phyloP scores from a whole-genome alignment of 2,113 vertebrate genomes.

The Lucifuga dentata region DNA sequence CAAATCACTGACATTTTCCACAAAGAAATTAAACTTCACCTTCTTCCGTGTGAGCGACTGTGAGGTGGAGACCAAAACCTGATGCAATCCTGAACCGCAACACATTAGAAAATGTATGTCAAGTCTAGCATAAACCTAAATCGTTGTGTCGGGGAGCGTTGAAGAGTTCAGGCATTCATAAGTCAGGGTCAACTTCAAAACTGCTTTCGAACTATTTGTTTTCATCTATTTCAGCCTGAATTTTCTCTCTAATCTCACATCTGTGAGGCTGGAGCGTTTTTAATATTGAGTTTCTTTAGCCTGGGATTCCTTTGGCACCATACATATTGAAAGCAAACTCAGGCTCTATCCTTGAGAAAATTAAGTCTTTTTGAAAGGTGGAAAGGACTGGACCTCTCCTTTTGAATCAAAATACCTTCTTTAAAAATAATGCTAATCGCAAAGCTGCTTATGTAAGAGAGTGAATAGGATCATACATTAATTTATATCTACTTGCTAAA shows the following conservation, averaged over 20 bases:
- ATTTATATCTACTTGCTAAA: not conserved
- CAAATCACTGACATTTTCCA: too few species aligned
- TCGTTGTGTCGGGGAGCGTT: too few species aligned
- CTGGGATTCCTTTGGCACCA: conserved; percentile 1
- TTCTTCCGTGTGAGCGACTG: too few species aligned
- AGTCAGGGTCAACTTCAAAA: too few species aligned
- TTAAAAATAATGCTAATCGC: not conserved
- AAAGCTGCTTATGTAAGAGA: conserved; percentile 8
- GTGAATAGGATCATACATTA: conserved; percentile 5
- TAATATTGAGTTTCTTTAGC: not conserved
- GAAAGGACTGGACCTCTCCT: not conserved
- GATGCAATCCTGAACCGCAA: too few species aligned
- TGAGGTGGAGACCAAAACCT: too few species aligned
- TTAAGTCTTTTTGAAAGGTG: not conserved
- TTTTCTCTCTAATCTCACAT: conserved; percentile 2
- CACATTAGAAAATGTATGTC: too few species aligned
- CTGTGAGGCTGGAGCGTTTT: not conserved
- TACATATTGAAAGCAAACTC: conserved; percentile 1
- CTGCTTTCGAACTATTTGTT: too few species aligned
- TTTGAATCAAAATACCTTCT: not conserved
- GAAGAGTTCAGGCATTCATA: too few species aligned
- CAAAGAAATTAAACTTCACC: too few species aligned
- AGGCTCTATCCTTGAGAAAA: conserved; percentile 4
- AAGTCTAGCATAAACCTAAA: too few species aligned
- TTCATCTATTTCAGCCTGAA: not conserved